phyloP scores from a whole-genome alignment of 2,113 vertebrate genomes.

The Corvus hawaiiensis region DNA sequence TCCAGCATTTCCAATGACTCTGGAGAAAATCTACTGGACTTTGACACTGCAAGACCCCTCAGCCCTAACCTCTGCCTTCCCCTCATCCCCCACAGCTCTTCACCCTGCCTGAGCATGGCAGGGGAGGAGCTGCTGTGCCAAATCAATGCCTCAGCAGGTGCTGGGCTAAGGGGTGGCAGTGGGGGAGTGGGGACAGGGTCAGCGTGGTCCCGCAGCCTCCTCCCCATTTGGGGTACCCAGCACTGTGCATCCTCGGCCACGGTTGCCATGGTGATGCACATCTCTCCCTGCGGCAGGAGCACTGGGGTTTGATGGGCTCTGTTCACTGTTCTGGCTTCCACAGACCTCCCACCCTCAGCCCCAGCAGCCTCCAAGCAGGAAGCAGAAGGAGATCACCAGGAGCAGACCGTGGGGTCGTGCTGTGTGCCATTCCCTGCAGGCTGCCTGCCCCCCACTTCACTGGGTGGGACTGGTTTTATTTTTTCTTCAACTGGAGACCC shows the following conservation, averaged over 20 bases:
- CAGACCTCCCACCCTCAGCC: neutral
- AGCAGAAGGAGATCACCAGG: neutral
- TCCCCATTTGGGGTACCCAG: neutral
- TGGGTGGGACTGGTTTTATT: neutral
- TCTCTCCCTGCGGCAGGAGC: constrained; percentile 10
- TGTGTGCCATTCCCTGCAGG: neutral
- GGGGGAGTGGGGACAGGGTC: neutral
- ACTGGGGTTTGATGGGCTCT: constrained; percentile 22
- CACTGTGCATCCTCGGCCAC: neutral
- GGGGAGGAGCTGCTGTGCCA: neutral
- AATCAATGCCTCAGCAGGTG: neutral
- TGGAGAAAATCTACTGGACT: neutral
- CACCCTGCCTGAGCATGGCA: neutral
- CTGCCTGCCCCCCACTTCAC: neutral
- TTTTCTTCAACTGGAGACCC: neutral
- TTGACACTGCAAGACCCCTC: neutral
- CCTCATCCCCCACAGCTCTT: rapidly evolving
- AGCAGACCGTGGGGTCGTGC: neutral
- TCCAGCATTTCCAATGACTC: neutral
- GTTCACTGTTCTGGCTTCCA: neutral
- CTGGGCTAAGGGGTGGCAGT: neutral
- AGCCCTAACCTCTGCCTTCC: neutral
- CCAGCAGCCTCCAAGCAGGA: neutral
- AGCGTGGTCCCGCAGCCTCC: rapidly evolving
- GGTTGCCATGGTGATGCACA: constrained; percentile 63